Percentiles rank a stretch among this genome's conserved stretches.
These are phyloP conservation scores for Haliclystus octoradiatus DNA, from an alignment of 30 jellyfish, hydroid and myxozoan species.

Conservation along the genomic window DNA sequence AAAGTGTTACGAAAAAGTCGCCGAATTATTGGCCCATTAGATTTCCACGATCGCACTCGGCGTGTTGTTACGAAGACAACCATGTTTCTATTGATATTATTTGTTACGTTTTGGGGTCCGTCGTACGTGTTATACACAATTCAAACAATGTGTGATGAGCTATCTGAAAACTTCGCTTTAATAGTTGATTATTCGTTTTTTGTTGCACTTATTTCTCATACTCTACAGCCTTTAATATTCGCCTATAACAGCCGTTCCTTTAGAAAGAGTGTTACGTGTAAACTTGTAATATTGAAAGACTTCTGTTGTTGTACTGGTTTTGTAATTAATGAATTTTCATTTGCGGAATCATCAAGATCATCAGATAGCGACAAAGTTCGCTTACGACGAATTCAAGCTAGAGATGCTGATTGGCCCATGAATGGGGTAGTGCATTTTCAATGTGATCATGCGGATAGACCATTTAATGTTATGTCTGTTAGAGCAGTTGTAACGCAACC, in stretches of 20 bases:
- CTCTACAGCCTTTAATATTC: conserved; percentile 36
- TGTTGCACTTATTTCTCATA: conserved; percentile 33
- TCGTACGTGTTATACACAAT: conserved; percentile 27
- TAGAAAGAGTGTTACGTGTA: conserved; percentile 3
- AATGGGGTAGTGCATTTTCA: background rate
- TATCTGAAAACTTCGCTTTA: background rate
- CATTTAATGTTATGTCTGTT: too few relatives aligned
- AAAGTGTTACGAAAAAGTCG: conserved; percentile 14
- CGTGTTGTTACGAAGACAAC: conserved; percentile 29
- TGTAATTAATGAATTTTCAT: too few relatives aligned
- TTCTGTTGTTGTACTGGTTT: background rate
- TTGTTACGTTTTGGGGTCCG: conserved; percentile 34
- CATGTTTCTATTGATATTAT: conserved; percentile 17
- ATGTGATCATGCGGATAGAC: background rate
- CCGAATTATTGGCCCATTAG: conserved; percentile 17
- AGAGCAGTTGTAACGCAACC: too few relatives aligned
- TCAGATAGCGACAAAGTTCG: too few relatives aligned
- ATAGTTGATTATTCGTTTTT: conserved; percentile 12
- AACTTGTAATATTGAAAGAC: background rate
- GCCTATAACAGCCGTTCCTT: conserved; percentile 29
- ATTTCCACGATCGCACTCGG: conserved; percentile 19
- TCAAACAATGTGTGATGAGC: conserved; percentile 7
- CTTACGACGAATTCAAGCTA: too few relatives aligned
- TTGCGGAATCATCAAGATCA: background rate
- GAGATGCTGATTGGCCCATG: background rate